Base-by-base conservation (phyloP, 2,797 vertebrate species). In the Zenarchopterus dispar region DNA sequence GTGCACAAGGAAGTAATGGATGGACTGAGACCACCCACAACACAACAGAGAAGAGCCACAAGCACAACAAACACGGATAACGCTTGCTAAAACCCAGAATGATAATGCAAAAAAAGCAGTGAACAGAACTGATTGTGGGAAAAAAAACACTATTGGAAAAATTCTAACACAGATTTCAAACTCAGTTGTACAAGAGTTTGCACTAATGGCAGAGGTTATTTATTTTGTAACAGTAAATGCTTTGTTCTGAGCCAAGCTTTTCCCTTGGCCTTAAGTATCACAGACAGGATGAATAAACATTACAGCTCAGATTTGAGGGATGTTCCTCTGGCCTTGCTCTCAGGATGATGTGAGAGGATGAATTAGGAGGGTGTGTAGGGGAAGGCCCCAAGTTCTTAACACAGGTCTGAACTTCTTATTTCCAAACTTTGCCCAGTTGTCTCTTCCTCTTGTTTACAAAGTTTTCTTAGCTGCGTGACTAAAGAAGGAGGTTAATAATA, bases 1-100 rank as follows among this genome's bases (percentile, higher is more conserved):
- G 46, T 77, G 85, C 84, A 88, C 87, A 70, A 85, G 82, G 73
- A 81, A 78, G 80, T 78, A 84, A 85, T 76, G 83, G 84, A 88
- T 75, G 84, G 85, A 67, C 78, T n/a, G 47, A 78, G 85, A 92
- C 90, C 90, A 89, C 90, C 88, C 84, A 89, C 87, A 67, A 72
- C 53, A 75, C 50, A 58, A 82, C 69, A 82, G 68, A 60, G 70
- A 75, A 61, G 62, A 83, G 73, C 68, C 79, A 71, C 58, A 58
- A 78, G 70, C 18, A 33, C 64, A 47, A 47, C 45, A 22, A 22
- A 19, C 45, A 8, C 68, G 54, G 19, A 70, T 53, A 28, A 28
- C 28, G 28, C 28, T 28, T 28, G 28, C 75, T 46, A 55, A 82
- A 87, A 75, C 57, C 48, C 41, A 24, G 44, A 77, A 62, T 59